Conservation (phyloP, 2,888 invertebrate genomes). For the Trachelus tabidus region DNA sequence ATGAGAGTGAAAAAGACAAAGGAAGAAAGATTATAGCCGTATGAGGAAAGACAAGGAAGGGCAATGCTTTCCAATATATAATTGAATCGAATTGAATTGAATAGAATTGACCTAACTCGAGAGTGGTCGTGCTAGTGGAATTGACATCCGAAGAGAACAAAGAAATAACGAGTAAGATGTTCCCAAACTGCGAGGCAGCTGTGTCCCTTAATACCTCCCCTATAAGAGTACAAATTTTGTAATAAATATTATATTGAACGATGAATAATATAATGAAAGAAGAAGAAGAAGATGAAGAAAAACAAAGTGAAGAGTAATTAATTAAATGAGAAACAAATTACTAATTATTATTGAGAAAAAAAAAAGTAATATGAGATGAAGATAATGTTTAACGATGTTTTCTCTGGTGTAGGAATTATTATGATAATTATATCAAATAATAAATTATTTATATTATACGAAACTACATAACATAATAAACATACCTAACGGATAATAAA, state of each 20-base stretch:
- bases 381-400: constrained; percentile 63
- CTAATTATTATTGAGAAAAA: constrained; percentile 49
- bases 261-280: constrained; percentile 42
- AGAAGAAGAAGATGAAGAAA: constrained; percentile 24
- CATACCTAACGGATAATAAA: constrained; percentile 10
- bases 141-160: constrained; percentile 24
- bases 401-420: constrained; percentile 60
- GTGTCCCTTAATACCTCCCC: constrained; percentile 61
- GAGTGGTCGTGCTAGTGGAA: constrained; percentile 25
- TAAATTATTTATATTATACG: constrained; percentile 53
- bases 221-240: constrained; percentile 65
- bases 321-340: constrained; percentile 40
- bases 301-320: constrained; percentile 25
- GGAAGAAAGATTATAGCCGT: constrained; percentile 7
- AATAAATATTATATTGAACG: constrained; percentile 60
- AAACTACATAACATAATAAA: constrained; percentile 23
- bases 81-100: not conserved
- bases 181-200: constrained; percentile 42
- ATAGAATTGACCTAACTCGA: not conserved
- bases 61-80: constrained; percentile 6
- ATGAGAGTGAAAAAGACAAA: not conserved
- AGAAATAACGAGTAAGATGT: constrained; percentile 36
- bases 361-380: constrained; percentile 46
- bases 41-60: constrained; percentile 14
- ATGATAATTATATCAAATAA: constrained; percentile 46